Base-by-base conservation (phyloP, 2,888 invertebrate genomes). In the Agrotis ipsilon region DNA sequence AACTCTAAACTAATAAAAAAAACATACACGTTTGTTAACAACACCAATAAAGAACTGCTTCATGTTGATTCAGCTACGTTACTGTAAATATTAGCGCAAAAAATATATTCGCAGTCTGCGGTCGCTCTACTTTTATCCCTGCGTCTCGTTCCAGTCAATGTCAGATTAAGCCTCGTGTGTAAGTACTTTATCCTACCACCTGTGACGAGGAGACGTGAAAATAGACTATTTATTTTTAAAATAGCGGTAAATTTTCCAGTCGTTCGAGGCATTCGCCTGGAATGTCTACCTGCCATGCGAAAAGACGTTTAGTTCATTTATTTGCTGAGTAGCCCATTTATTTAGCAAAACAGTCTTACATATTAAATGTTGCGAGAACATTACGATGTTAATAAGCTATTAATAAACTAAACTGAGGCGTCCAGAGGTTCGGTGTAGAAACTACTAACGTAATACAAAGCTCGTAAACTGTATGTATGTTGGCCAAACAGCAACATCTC, bases 131-230 rank as follows among this genome's bases (percentile, higher is more conserved):
- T 82, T 84, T 86, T 87, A 84, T 86, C 85, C 84, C 83, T 83
- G 78, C 75, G 83, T 83, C 79, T 83, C 85, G 81, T 85, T 83
- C 83, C 80, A 90, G 84, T 88, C 87, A 89, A 86, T 89, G 89
- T 90, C 89, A 89, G 87, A 87, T 88, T 91, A 91, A 92, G 86
- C 88, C 82, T 81, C 85, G 78, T 80, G 83, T 86, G 86, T 88
- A 88, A 88, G 89, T 87, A 86, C 85, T 88, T 92, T 88, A 88
- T 88, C 87, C 89, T 60, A 78, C 84, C 91, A 91, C 91, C 92
- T 91, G 91, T 88, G 89, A 85, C 88, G 76, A 75, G 68, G 82
- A 75, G 78, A 73, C 77, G 78, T 77, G 83, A 82, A 82, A 87
- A 84, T 80, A 82, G 78, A 60, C 73, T 60, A 80, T 84, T 88